These are phyloP conservation scores for Alosa alosa DNA, from an alignment of 2,113 vertebrate species.

Conservation along the genomic window DNA sequence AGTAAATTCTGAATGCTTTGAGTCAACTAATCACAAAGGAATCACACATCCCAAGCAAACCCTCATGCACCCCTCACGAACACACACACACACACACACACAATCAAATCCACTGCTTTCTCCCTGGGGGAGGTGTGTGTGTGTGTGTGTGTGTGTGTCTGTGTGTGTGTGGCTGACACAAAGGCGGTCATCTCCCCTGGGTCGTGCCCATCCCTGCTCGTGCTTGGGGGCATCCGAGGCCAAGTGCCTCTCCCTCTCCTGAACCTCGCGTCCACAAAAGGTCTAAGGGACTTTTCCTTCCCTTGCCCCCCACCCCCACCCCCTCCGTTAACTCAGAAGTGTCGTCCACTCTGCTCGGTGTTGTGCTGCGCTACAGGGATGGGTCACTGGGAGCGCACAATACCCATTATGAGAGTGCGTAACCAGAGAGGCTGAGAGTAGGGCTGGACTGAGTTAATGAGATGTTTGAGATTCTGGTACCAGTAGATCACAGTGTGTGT, in stretches of 20 bases:
- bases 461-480: not conserved
- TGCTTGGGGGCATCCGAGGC: not conserved
- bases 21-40: conserved; percentile 55
- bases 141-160: no score
- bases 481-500: no score
- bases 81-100: not conserved
- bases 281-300: not conserved
- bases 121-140: no score
- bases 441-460: not conserved
- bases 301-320: not conserved
- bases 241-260: not conserved
- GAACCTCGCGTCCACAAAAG: not conserved
- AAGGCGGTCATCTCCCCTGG: not conserved
- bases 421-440: not conserved
- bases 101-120: not conserved
- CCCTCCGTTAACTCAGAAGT: not conserved
- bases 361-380: no score
- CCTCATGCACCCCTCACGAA: conserved; percentile 6
- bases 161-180: not conserved
- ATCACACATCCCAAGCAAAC: conserved; percentile 47
- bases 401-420: not conserved
- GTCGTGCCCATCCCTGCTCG: not conserved
- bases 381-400: not conserved
- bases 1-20: conserved; percentile 42
- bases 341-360: not conserved